phyloP scores from a whole-genome alignment of 2,797 vertebrate genomes.

The Gastrophryne carolinensis region DNA sequence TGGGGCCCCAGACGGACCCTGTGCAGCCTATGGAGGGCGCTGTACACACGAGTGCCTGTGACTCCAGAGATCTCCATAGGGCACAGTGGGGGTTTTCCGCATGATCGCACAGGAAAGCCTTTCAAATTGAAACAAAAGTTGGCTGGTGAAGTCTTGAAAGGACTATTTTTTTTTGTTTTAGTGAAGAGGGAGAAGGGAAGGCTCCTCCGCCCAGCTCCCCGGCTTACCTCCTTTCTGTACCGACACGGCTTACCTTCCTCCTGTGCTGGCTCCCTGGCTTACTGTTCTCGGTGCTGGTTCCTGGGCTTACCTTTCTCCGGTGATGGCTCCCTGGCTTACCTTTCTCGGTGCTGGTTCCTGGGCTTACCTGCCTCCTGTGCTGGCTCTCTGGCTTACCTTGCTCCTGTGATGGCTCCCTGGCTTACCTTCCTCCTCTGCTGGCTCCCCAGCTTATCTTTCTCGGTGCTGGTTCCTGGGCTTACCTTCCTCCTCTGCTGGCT shows the following conservation, averaged over 20 bases:
- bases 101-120: conserved; percentile 21
- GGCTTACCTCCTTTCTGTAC: neutral
- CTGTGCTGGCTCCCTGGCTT: neutral
- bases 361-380: conserved; percentile 3
- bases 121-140: conserved; percentile 45
- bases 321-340: no score
- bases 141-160: conserved; percentile 14
- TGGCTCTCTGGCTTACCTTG: neutral
- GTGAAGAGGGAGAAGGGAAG: no score
- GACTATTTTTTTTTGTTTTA: neutral
- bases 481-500: conserved; percentile 11
- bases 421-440: no score
- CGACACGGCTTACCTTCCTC: conserved; percentile 45
- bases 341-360: no score
- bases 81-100: no score
- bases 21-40: neutral
- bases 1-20: no score
- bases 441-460: conserved; percentile 46
- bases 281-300: no score
- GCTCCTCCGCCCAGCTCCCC: neutral
- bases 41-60: conserved; percentile 4
- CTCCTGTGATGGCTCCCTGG: no score
- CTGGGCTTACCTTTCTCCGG: neutral
- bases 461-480: conserved; percentile 1
- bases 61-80: no score